Base-by-base conservation (phyloP, 2,797 vertebrate genomes). In the Lepilemur septentrionalis region DNA sequence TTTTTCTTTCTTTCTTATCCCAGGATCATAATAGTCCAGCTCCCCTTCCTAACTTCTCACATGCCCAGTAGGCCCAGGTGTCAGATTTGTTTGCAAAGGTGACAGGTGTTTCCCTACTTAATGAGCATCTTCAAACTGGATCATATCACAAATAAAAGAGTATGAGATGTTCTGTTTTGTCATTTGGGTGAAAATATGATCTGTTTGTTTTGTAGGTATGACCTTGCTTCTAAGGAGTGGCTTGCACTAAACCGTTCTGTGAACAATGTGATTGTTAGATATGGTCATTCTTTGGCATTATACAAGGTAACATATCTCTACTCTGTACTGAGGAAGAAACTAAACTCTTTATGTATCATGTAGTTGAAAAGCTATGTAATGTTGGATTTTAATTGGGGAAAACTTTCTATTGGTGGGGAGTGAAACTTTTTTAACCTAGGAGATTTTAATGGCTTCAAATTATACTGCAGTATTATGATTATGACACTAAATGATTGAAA, bases 271-370 rank as follows among this genome's bases (percentile, higher is more conserved):
- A 98, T 99, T n/a, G 99, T 99, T 7, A 98, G 99, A 97, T 99
- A 99, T 0, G 99, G 99, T 23, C 99, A 99, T 97, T 99, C 99
- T 0, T 28, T 99, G 97, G 99, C 99, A 0, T 97, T 99, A 4
- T 93, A 99, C 25, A 97, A 99, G 99, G 99, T 99, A 97, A 22
- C 88, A 22, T 48, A 30, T 92, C 73, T 93, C 35, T 17, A 15
- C 25, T 94, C 5, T 65, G 38, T 83, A 32, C 63, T 67, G 46
- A 69, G 22, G 50, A 91, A 73, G 86, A 87, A 97, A 73, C 70
- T 93, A 52, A 82, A 28, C 13, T 91, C 63, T 85, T 89, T 78
- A 69, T 94, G 10, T 78, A 81, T 90, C 85, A 32, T 90, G 20
- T 79, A 55, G 7, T 91, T 70, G 72, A 95, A 89, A 88, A 93